Conservation (phyloP, 2,888 invertebrate genomes). For the Linnaemya tessellans region DNA sequence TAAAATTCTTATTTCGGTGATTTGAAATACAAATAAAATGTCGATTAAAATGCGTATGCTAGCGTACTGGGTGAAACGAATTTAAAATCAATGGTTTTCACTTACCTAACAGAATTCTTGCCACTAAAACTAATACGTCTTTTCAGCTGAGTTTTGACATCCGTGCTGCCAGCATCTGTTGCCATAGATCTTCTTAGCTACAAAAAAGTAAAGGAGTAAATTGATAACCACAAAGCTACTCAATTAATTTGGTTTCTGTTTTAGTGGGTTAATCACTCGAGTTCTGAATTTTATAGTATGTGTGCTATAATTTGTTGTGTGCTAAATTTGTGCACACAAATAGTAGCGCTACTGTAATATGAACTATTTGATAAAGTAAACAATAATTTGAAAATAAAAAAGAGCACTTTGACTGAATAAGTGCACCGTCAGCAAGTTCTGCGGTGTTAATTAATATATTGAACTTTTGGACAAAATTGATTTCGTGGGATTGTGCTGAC, state of each 20-base stretch:
- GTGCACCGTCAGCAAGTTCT: not conserved
- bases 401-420: conserved; percentile 4
- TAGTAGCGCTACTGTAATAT: not conserved
- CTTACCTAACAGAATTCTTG: conserved; percentile 69
- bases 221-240: not conserved
- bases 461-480: conserved; percentile 3
- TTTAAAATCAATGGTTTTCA: not conserved
- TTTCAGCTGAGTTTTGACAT: conserved; percentile 39
- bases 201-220: not conserved
- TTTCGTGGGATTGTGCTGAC: conserved; percentile 12
- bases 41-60: too few relatives aligned
- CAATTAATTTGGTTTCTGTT: too few relatives aligned
- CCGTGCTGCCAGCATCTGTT: not conserved
- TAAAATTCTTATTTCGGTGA: too few relatives aligned
- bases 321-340: not conserved
- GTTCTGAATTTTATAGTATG: too few relatives aligned
- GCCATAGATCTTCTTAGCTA: conserved; percentile 44
- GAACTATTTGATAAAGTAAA: conserved; percentile 5
- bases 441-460: not conserved
- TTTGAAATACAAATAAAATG: too few relatives aligned
- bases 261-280: too few relatives aligned
- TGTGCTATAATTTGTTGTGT: not conserved
- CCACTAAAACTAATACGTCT: conserved; percentile 72
- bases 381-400: not conserved
- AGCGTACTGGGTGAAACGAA: not conserved